Evolutionary conservation across 2,113 vertebrate genomes (phyloP).

Genomic region (Heloderma charlesbogerti): DNA sequence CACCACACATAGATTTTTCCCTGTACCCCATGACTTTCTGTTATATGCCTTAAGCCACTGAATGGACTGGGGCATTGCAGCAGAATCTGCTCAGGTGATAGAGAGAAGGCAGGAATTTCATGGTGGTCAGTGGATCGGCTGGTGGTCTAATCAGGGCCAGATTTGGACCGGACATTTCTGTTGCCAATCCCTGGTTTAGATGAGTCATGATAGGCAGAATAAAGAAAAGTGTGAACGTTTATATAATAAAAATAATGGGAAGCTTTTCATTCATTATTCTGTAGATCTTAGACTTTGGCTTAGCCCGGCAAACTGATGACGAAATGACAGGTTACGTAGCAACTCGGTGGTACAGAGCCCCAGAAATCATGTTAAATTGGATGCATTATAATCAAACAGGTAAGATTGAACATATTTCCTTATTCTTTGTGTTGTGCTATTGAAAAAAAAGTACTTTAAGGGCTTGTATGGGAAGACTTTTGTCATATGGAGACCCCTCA

Average conservation of each 20-base stretch:
- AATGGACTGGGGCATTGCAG: not conserved
- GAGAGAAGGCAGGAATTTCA: not conserved
- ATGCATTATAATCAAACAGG: constrained; percentile 99
- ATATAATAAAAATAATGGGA: constrained; percentile 32
- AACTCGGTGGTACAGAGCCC: constrained; percentile 96
- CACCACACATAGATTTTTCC: not conserved
- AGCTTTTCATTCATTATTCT: constrained; percentile 37
- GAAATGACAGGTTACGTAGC: constrained; percentile 99
- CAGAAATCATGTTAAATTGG: constrained; percentile 99
- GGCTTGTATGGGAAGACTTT: not conserved
- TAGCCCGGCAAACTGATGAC: constrained; percentile 95
- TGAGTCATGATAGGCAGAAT: not conserved
- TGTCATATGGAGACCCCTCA: not conserved
- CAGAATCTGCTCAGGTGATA: not conserved
- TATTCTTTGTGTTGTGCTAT: constrained; percentile 26
- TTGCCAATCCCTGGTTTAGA: not conserved
- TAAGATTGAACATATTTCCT: constrained; percentile 60
- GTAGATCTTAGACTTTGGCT: constrained; percentile 96
- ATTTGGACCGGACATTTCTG: not conserved
- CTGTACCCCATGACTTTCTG: not conserved
- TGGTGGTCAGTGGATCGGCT: not conserved
- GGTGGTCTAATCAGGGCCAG: not conserved
- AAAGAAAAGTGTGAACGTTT: not conserved
- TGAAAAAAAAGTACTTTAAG: not conserved
- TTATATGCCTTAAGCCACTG: not conserved